Conservation (phyloP, 2,888 invertebrate species). For the Nysson spinosus region DNA sequence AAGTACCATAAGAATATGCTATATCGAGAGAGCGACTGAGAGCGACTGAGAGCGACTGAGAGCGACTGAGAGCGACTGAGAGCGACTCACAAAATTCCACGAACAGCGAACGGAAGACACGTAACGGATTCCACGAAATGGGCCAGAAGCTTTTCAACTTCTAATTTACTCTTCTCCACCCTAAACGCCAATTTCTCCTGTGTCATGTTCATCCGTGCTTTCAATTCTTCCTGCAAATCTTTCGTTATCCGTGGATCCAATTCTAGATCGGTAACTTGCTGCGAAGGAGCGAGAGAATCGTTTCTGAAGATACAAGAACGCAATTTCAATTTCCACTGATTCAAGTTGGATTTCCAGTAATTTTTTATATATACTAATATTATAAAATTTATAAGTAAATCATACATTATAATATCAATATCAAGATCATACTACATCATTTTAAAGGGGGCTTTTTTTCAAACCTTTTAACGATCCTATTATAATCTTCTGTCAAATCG, state of each 20-base stretch:
- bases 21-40: no score
- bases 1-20: no score
- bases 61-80: no score
- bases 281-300: conserved; percentile 80
- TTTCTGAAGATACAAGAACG: conserved; percentile 77
- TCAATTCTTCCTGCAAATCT: conserved; percentile 81
- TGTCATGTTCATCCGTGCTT: conserved; percentile 82
- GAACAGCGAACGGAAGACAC: conserved; percentile 71
- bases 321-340: not conserved
- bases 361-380: conserved; percentile 10
- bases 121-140: conserved; percentile 83
- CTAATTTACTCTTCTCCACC: conserved; percentile 84
- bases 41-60: no score
- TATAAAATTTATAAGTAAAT: conserved; percentile 33
- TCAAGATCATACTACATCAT: no score
- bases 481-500: conserved; percentile 80
- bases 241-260: conserved; percentile 83
- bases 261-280: conserved; percentile 81
- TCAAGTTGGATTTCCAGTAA: not conserved
- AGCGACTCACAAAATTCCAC: conserved; percentile 70
- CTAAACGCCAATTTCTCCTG: conserved; percentile 84
- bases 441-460: no score
- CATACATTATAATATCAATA: no score
- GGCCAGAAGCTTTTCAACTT: conserved; percentile 81
- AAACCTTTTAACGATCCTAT: conserved; percentile 79